Base-by-base conservation (phyloP, 2,797 vertebrate species). In the Tinamus major region DNA sequence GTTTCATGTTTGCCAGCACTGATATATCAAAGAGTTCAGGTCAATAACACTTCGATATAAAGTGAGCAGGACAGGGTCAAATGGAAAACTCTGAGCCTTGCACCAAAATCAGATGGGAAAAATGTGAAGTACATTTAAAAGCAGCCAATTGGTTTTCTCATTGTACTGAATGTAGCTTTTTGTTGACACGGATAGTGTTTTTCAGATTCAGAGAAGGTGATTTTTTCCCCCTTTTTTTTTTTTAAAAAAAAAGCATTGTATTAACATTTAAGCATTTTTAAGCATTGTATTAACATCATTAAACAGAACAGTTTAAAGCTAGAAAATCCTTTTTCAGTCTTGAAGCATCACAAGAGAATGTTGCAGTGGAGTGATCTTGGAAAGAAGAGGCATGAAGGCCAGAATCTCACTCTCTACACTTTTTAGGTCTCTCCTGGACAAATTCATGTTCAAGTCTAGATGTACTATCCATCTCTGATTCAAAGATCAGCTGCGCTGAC, bases 1-100 rank as follows among this genome's bases (percentile, higher is more conserved):
- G 18, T 69, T 64, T 15, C 19, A 4, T 91, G 90, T 81, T 93
- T 80, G n/a, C 92, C 81, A 91, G 78, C 63, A 85, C 0, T 53
- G 79, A 86, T 53, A 51, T 65, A 88, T 79, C 69, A 85, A 85
- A 82, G 68, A 88, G 93, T 82, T 77, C 67, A 81, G 79, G 82
- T 24, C 51, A 88, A 26, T 41, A 62, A 39, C 10, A 0, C n/a
- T 92, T 89, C 74, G 41, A 62, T 51, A 27, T 75, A 62, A 72
- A 67, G 46, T 15, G 49, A 94, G 89, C 42, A 95, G 44, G 42
- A 58, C 68, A 87, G 72, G 46, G 72, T 81, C 90, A 88, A 70
- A 85, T 65, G 76, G 86, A 85, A 85, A 81, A 15, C 74, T 65
- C 61, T 27, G 48, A 87, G 69, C 48, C 64, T 51, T 33, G n/a